Conservation (phyloP, 2,113 vertebrate species). For the Varanus salvator region DNA sequence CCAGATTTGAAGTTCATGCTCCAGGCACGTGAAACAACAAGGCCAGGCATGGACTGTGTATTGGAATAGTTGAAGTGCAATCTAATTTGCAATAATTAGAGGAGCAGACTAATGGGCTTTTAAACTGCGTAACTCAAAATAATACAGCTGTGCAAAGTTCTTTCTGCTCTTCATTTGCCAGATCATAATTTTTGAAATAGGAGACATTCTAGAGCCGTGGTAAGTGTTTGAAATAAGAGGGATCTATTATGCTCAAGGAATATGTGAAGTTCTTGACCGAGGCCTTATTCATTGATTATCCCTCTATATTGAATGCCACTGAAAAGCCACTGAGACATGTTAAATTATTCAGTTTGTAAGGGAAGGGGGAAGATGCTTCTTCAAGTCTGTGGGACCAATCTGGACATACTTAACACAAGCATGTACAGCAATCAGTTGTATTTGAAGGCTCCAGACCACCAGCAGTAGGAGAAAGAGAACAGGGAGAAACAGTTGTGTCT, state of each 20-base stretch:
- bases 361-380: not conserved
- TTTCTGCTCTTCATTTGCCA: constrained; percentile 1
- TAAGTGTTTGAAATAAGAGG: not conserved
- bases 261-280: not conserved
- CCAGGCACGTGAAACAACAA: constrained; percentile 34
- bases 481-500: not conserved
- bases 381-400: not conserved
- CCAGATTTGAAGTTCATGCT: constrained; percentile 62
- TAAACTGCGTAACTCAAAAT: constrained; percentile 3
- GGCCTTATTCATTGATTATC: not conserved
- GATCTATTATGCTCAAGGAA: not conserved
- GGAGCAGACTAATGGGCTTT: constrained; percentile 17
- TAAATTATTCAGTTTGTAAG: not conserved
- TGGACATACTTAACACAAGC: not conserved
- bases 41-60: not conserved
- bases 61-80: constrained; percentile 32
- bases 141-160: not conserved
- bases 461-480: not conserved
- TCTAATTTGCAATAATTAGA: constrained; percentile 44
- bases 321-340: not conserved
- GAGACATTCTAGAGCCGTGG: not conserved
- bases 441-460: not conserved
- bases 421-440: not conserved
- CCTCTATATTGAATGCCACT: not conserved
- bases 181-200: not conserved